Percentiles rank a stretch among this genome's conserved stretches.
Conservation (phyloP, 2,888 invertebrate genomes). For the Harpalus rubripes region DNA sequence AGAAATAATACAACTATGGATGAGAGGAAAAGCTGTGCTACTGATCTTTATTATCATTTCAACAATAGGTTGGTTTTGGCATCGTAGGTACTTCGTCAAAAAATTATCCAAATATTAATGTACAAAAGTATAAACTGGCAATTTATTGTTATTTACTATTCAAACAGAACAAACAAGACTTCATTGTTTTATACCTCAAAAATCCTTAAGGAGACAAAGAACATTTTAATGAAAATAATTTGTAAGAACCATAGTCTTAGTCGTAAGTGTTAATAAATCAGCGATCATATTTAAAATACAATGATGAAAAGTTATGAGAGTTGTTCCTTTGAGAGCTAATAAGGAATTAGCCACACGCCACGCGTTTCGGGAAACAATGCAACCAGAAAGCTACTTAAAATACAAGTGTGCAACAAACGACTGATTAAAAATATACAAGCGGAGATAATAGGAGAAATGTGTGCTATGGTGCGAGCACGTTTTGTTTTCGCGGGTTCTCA, state of each 20-base stretch:
- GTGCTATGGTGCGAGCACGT: constrained; percentile 1
- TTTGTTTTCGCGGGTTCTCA: neutral
- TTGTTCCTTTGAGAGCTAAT: constrained; percentile 18
- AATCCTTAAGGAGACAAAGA: neutral
- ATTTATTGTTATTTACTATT: too few species aligned
- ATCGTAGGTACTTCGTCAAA: too few species aligned
- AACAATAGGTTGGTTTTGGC: too few species aligned
- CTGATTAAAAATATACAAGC: constrained; percentile 40
- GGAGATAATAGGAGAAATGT: constrained; percentile 2
- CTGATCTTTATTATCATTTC: too few species aligned
- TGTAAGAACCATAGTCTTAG: neutral
- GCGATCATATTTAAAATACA: constrained; percentile 5
- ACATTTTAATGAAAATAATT: neutral
- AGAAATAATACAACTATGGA: too few species aligned
- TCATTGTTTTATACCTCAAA: neutral
- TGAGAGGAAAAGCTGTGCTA: too few species aligned
- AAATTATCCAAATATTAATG: too few species aligned
- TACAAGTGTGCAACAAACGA: constrained; percentile 9
- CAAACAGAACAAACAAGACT: too few species aligned
- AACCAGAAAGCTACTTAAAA: constrained; percentile 23
- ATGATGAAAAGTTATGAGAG: constrained; percentile 13
- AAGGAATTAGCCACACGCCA: constrained; percentile 12
- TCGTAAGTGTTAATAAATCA: constrained; percentile 28
- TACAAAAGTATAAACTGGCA: too few species aligned
- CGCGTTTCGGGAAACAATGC: constrained; percentile 20